A percentile compares a stretch with the other conserved stretches of the same genome.
phyloP scores from a whole-genome alignment of 2,888 invertebrate species.

The Sepioteuthis lessoniana region DNA sequence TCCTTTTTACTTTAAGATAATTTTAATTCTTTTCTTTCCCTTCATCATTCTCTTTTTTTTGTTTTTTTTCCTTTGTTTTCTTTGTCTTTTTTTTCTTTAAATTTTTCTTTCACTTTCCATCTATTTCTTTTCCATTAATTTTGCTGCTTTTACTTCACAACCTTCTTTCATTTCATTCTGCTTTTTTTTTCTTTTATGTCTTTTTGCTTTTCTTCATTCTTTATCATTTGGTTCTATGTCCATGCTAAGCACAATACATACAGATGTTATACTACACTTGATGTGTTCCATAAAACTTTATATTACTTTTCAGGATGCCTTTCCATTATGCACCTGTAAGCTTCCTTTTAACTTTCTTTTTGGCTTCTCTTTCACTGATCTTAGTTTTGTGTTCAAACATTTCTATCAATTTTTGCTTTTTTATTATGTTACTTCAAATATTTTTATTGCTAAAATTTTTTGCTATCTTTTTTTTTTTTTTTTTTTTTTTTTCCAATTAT shows the following conservation, averaged over 20 bases:
- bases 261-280: constrained; percentile 33
- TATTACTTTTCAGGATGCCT: constrained; percentile 33
- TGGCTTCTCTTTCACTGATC: neutral
- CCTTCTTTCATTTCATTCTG: neutral
- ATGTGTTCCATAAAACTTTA: constrained; percentile 33
- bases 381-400: neutral
- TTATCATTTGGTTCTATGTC: neutral
- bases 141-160: neutral
- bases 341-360: neutral
- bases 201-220: neutral
- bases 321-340: constrained; percentile 23
- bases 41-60: no score
- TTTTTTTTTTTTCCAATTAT: neutral
- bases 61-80: no score
- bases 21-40: no score
- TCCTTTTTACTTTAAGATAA: no score
- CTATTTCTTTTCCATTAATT: neutral
- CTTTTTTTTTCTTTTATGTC: neutral
- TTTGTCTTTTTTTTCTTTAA: no score
- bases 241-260: constrained; percentile 4
- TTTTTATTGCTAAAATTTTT: neutral
- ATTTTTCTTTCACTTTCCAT: no score
- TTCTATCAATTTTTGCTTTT: neutral
- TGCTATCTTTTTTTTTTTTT: neutral
- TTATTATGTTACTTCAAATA: neutral